Evolutionary conservation across 2,113 vertebrate species (phyloP).

Genomic region (Budorcas taxicolor): DNA sequence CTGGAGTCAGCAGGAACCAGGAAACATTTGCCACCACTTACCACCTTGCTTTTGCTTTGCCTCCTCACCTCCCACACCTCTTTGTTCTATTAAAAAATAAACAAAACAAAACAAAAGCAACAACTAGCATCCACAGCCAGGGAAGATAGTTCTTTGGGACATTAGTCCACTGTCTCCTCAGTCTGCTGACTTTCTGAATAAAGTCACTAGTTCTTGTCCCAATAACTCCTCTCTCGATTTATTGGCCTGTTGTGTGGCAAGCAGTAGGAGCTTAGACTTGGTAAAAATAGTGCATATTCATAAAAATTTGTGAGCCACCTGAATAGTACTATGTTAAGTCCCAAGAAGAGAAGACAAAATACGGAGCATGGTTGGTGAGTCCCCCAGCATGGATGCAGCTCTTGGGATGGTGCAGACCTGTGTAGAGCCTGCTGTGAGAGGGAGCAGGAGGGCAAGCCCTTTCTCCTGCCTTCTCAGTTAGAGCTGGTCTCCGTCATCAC

Average conservation of each 20-base stretch:
- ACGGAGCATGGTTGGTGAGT: accelerated
- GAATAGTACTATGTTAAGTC: background rate
- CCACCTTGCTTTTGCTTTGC: background rate
- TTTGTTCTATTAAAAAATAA: background rate
- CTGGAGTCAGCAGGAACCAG: background rate
- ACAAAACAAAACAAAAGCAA: background rate
- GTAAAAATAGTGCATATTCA: background rate
- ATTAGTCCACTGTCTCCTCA: background rate
- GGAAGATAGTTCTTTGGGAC: background rate
- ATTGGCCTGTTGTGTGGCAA: background rate
- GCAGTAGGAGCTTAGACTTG: background rate
- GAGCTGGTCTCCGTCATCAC: too few relatives aligned
- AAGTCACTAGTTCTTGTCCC: background rate
- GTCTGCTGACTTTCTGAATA: background rate
- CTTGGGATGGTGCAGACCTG: accelerated
- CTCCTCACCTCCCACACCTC: background rate
- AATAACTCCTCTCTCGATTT: background rate
- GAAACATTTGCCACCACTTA: background rate
- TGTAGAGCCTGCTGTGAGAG: accelerated
- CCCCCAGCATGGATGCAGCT: background rate
- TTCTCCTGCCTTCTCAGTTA: background rate
- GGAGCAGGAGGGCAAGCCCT: background rate
- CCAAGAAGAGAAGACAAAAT: background rate
- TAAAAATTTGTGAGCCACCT: background rate
- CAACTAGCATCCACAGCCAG: background rate